phyloP scores from a whole-genome alignment of 2,888 invertebrate genomes.

The Mimas tiliae region DNA sequence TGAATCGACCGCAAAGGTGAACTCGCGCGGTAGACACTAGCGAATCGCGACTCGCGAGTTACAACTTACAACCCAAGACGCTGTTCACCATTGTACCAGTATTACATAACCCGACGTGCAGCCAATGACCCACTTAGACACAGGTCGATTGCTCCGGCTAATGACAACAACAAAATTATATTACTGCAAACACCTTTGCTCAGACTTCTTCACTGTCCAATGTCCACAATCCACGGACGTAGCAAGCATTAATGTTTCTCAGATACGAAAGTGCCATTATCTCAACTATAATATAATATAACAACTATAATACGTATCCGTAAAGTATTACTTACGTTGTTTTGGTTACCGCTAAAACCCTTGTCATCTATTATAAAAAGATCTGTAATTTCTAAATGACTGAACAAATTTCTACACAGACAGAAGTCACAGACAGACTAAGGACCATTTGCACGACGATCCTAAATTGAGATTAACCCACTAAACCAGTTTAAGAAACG shows the following conservation, averaged over 20 bases:
- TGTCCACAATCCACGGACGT: neutral
- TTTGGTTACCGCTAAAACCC: too few species aligned
- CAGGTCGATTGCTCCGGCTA: constrained; percentile 59
- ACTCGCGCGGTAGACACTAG: constrained; percentile 40
- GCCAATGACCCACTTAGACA: constrained; percentile 76
- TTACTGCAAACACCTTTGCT: constrained; percentile 34
- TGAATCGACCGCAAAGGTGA: constrained; percentile 35
- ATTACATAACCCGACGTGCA: constrained; percentile 78
- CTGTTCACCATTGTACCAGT: constrained; percentile 55
- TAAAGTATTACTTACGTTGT: constrained; percentile 23
- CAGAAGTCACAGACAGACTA: too few species aligned
- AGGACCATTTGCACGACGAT: too few species aligned
- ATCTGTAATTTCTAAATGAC: too few species aligned
- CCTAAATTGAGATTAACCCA: too few species aligned
- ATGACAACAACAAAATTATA: constrained; percentile 61
- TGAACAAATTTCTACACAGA: too few species aligned
- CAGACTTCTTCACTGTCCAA: constrained; percentile 8
- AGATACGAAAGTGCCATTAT: neutral
- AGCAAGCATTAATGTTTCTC: constrained; percentile 22
- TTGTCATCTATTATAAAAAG: too few species aligned
- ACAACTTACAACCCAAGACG: constrained; percentile 34
- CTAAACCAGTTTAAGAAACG: too few species aligned
- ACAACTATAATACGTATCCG: neutral
- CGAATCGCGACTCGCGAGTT: constrained; percentile 37
- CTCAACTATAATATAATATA: too few species aligned